Conservation (phyloP, 2,113 vertebrate species). For the Pelmatolapia mariae region DNA sequence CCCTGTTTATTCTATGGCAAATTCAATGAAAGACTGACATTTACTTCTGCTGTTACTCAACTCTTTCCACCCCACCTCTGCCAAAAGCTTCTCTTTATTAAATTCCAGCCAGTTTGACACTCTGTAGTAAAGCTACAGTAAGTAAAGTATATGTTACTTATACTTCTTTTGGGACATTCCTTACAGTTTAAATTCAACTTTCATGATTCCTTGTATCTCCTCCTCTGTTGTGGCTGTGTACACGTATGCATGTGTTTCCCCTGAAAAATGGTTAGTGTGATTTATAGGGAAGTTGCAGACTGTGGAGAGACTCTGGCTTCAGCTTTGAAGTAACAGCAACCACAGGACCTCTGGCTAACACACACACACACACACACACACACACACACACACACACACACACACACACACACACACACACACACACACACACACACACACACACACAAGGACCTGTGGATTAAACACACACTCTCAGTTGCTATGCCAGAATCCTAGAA, state of each 20-base stretch:
- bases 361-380: background rate
- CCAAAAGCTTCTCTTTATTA: background rate
- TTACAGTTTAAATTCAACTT: background rate
- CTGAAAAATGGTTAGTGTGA: constrained; percentile 75
- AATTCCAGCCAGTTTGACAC: background rate
- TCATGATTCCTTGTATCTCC: background rate
- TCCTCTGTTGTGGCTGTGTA: background rate
- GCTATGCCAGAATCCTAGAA: constrained; percentile 27
- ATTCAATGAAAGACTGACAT: constrained; percentile 30
- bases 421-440: background rate
- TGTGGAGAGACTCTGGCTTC: constrained; percentile 74
- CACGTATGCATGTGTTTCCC: constrained; percentile 38
- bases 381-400: constrained; percentile 24
- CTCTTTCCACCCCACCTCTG: background rate
- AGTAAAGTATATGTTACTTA: background rate
- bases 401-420: constrained; percentile 41
- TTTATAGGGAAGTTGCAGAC: constrained; percentile 75
- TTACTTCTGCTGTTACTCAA: background rate
- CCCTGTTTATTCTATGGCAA: constrained; percentile 52
- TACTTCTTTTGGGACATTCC: background rate
- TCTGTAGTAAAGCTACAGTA: background rate
- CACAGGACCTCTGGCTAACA: constrained; percentile 69
- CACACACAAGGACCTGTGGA: constrained; percentile 42
- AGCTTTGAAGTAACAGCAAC: constrained; percentile 78
- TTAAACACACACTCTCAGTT: constrained; percentile 32